Percentiles rank a stretch among this genome's conserved stretches.
These are phyloP conservation scores for Tipula helvola DNA, from an alignment of 2,888 invertebrate species.

Conservation along the genomic window DNA sequence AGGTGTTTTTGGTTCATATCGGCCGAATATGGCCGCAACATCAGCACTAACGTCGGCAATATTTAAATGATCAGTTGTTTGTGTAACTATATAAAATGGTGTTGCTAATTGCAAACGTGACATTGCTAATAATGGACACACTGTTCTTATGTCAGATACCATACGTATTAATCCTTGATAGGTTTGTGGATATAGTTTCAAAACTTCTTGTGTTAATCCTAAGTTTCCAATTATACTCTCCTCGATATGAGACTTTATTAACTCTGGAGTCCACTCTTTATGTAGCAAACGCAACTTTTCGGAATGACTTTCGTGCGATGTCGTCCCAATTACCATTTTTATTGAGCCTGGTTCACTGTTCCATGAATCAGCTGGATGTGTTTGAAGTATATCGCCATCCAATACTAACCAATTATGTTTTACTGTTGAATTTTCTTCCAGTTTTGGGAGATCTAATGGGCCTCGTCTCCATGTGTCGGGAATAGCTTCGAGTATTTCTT, in stretches of 20 bases:
- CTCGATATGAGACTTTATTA: conserved; percentile 50
- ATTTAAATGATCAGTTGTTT: conserved; percentile 41
- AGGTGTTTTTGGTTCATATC: conserved; percentile 56
- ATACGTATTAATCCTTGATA: conserved; percentile 55
- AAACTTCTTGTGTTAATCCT: conserved; percentile 47
- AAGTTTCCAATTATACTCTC: conserved; percentile 43
- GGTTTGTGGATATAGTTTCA: conserved; percentile 53
- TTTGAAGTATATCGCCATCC: conserved; percentile 56
- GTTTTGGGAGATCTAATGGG: conserved; percentile 40
- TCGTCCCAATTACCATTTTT: conserved; percentile 55
- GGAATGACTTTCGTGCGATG: conserved; percentile 59
- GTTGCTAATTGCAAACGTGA: conserved; percentile 48
- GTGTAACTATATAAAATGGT: conserved; percentile 63
- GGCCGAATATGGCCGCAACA: conserved; percentile 64
- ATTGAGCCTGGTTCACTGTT: conserved; percentile 37
- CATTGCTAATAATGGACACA: conserved; percentile 63
- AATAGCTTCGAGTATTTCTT: conserved; percentile 51
- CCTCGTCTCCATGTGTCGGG: conserved; percentile 60
- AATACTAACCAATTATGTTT: conserved; percentile 64
- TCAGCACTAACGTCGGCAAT: conserved; percentile 50
- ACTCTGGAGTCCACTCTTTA: conserved; percentile 50
- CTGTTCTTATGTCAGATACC: conserved; percentile 65
- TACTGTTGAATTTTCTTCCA: conserved; percentile 41
- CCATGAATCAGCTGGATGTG: conserved; percentile 55
- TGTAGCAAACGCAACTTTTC: conserved; percentile 46